Base-by-base conservation (phyloP, 2,113 vertebrate species). In the Aldabrachelys gigantea region DNA sequence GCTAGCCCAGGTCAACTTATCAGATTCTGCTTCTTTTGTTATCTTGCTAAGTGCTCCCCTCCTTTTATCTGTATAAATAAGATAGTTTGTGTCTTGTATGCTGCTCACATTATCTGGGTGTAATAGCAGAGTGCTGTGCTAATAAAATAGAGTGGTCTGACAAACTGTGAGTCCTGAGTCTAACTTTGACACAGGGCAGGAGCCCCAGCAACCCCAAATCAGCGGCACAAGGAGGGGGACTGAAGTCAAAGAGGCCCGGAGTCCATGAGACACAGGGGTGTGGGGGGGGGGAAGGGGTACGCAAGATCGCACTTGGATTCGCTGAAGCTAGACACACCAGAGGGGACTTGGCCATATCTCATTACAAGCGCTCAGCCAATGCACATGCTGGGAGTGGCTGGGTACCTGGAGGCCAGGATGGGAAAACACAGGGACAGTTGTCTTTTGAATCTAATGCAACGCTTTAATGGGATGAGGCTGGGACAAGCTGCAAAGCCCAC, bases 331-430 rank as follows among this genome's bases (percentile, higher is more conserved):
- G 16, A 9, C 5, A 17, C 29, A 17, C 47, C 72, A 12, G 38
- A 44, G 72, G 38, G 19, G 5, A 76, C 72, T 31, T 52, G 31
- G 47, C 10, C 8, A 5, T 44, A 3, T 35, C 56, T 57, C 24
- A 8, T 1, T 1, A 76, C 50, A 31, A 35, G 21, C 0, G 6
- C 3, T 24, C 8, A 3, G 38, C 38, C 38, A 38, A 21, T 3
- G 16, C n/a, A 8, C 21, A 76, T 44, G 21, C 72, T 13, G 0
- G 52, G 10, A 72, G 25, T 4, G 0, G 82, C 52, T 52, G 81
- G 35, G 75, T 41, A 44, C 75, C 5, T 22, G 10, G 31, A 19
- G 85, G 38, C 31, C 56, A 69, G 38, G 80, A 31, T 0, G 2
- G 29, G 50, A 50, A 59, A 35, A 50, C 52, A 14, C 35, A 16